Evolutionary conservation across 2,113 vertebrate species (phyloP).

Genomic region (Oreochromis aureus): DNA sequence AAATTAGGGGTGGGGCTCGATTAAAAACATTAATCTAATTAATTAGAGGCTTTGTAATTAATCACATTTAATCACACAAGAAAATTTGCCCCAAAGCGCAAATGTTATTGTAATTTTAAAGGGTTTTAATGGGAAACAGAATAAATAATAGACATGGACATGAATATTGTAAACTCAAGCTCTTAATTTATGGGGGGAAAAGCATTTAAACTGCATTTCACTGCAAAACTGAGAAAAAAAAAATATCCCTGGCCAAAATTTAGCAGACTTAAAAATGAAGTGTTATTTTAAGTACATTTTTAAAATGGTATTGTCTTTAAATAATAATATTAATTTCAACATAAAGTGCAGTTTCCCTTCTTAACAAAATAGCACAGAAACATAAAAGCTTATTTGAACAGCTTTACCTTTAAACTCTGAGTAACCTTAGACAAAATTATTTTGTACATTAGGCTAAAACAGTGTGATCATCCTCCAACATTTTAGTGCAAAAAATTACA

Average conservation of each 20-base stretch:
- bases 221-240: neutral
- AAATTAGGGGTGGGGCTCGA: rapidly evolving
- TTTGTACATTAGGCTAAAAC: neutral
- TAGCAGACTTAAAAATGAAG: neutral
- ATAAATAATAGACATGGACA: neutral
- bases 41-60: neutral
- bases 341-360: neutral
- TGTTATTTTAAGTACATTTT: neutral
- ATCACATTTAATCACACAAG: neutral
- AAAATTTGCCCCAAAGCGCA: neutral
- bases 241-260: neutral
- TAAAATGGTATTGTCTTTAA: neutral
- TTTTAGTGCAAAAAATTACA: neutral
- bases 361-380: neutral
- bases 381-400: neutral
- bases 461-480: neutral
- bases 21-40: neutral
- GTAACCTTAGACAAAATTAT: neutral
- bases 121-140: neutral
- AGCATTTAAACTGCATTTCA: neutral
- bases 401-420: neutral
- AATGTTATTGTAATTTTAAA: neutral
- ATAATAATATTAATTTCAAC: neutral
- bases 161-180: neutral
- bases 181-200: rapidly evolving